These are phyloP conservation scores for Drosophila melanogaster DNA, from an alignment of 1,140 invertebrate genomes.

Conservation along the genomic window DNA sequence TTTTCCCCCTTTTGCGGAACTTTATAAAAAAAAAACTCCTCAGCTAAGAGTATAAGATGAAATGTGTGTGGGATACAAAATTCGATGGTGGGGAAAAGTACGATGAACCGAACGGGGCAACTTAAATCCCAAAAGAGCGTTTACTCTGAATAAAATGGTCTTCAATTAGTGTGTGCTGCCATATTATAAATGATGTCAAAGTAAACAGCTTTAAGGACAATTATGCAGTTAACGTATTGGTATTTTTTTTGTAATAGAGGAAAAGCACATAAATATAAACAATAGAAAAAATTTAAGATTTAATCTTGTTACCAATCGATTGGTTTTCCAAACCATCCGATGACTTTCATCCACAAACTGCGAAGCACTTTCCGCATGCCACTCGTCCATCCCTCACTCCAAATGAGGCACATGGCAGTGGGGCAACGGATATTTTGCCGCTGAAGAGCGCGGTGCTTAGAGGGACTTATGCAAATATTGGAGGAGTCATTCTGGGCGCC, in stretches of 20 bases:
- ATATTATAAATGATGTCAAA: background rate
- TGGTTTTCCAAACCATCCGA: background rate
- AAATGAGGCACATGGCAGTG: conserved; percentile 44
- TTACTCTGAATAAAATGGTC: conserved; percentile 2
- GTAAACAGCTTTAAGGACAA: background rate
- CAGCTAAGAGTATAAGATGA: conserved; percentile 18
- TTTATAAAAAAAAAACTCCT: conserved; percentile 42
- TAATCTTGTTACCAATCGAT: background rate
- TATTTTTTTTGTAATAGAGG: too few species aligned
- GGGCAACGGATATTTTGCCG: conserved; percentile 59
- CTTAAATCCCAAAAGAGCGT: background rate
- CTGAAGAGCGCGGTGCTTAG: conserved; percentile 54
- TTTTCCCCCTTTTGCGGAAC: conserved; percentile 4
- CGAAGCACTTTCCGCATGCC: background rate
- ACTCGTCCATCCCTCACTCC: conserved; percentile 2
- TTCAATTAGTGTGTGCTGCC: background rate
- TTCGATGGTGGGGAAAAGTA: conserved; percentile 9
- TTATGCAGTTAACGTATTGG: too few species aligned
- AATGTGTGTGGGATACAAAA: conserved; percentile 19
- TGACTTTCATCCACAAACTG: background rate
- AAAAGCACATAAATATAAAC: background rate
- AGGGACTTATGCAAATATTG: conserved; percentile 81
- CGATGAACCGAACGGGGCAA: conserved; percentile 3
- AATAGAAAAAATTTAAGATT: background rate
- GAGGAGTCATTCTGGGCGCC: conserved; percentile 50